phyloP scores from a whole-genome alignment of 1,140 invertebrate species.

The Leptinotarsa texana region DNA sequence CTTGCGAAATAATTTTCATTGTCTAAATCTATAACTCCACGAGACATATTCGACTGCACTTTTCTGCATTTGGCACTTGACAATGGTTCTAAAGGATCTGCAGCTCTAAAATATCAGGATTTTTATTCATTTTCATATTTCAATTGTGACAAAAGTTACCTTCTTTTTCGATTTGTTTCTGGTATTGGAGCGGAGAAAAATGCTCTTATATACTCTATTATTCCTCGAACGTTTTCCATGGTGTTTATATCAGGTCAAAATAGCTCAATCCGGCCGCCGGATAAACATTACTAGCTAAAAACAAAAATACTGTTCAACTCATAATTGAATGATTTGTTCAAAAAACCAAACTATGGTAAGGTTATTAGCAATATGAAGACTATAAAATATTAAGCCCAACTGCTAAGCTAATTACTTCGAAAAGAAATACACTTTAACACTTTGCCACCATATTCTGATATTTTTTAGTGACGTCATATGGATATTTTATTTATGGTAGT shows the following conservation, averaged over 20 bases:
- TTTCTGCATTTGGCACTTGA: conserved; percentile 28
- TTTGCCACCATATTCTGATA: too few species aligned
- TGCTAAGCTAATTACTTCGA: too few species aligned
- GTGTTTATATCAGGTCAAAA: conserved; percentile 7
- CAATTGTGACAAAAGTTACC: neutral
- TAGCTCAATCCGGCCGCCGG: neutral
- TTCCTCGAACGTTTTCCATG: conserved; percentile 24
- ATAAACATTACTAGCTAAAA: neutral
- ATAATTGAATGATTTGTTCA: too few species aligned
- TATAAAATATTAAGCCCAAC: too few species aligned
- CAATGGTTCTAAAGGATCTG: conserved; percentile 17
- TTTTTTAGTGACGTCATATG: too few species aligned
- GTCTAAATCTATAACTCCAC: conserved; percentile 25
- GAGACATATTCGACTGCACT: neutral
- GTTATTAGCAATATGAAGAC: too few species aligned
- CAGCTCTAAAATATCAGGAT: conserved; percentile 26
- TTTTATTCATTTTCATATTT: neutral
- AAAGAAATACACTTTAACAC: too few species aligned
- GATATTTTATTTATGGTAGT: too few species aligned
- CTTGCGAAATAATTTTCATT: conserved; percentile 14
- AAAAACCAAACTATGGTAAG: too few species aligned
- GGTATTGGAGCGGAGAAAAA: conserved; percentile 25
- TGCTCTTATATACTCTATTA: conserved; percentile 32
- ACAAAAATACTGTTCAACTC: too few species aligned
- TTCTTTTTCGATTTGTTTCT: conserved; percentile 18